These are phyloP conservation scores for Aphis gossypii DNA, from an alignment of 1,140 invertebrate genomes.

Conservation along the genomic window DNA sequence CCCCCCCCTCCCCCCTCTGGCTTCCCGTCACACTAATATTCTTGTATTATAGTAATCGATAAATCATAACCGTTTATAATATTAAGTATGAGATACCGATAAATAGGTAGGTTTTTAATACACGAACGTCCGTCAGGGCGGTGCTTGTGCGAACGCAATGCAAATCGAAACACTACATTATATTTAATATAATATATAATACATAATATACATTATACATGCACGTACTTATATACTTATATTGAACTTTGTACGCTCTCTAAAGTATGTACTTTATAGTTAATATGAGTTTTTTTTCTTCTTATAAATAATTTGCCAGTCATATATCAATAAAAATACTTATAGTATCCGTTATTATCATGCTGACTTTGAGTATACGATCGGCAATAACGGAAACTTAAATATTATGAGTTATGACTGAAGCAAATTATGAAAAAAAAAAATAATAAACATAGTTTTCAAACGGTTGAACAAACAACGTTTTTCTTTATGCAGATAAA, in stretches of 20 bases:
- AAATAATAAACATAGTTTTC: neutral
- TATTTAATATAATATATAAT: neutral
- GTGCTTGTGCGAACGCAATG: neutral
- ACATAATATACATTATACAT: neutral
- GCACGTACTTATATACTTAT: neutral
- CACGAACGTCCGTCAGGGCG: neutral
- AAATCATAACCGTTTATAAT: constrained; percentile 13
- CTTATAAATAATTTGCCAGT: neutral
- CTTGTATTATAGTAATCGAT: neutral
- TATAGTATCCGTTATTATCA: constrained; percentile 1
- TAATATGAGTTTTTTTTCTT: neutral
- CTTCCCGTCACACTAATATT: neutral
- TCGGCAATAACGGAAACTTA: neutral
- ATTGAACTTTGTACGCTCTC: neutral
- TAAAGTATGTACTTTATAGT: neutral
- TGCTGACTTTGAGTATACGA: neutral
- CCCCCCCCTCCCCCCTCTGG: no score
- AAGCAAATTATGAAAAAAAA: neutral
- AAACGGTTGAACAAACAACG: neutral
- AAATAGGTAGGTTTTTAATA: constrained; percentile 1
- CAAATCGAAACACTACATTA: neutral
- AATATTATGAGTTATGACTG: constrained; percentile 6
- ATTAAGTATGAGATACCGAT: constrained; percentile 1
- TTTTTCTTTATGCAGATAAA: neutral
- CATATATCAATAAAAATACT: neutral